Evolutionary conservation across 1,140 invertebrate species (phyloP), one percentile per base, ranked within the genome.

Genomic region (Ectropis grisescens): DNA sequence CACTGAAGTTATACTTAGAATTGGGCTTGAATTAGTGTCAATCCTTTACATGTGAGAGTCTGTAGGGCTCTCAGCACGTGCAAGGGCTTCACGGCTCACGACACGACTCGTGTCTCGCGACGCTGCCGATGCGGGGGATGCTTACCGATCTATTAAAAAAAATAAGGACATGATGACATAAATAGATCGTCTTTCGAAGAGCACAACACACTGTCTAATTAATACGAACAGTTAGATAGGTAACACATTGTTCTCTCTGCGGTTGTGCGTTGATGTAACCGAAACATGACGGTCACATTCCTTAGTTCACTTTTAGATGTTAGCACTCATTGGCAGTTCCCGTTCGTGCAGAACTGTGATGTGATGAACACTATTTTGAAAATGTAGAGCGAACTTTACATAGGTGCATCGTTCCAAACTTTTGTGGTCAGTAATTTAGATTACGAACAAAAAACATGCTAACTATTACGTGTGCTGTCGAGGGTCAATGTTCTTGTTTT

Each of bases 281-380:
- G 61, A 78, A 83, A 81, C 75, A 81, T 75, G 81, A 80, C 69
- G 70, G 67, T 60, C 71, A 69, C 72, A 78, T 81, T 81, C 72
- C 61, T 64, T 9, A 45, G 52, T 55, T 58, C 62, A 58, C 50
- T 52, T 64, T 67, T 72, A 66, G 59, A 67, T 81, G 76, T 81
- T 78, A 71, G 65, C 65, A 43, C 38, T 41, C 45, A 33, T 31
- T 36, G 29, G 37, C 41, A 34, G 37, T 30, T 25, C 43, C 24
- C 11, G 10, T 31, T 13, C 9, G 25, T n/a, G 25, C n/a, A 9
- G 33, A 51, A 32, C 2, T 11, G 14, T 26, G 27, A 10, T 23
- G 6, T 30, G 16, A 19, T 19, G 1, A 23, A 9, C n/a, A 2
- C 22, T 22, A 29, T 13, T 10, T 23, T 8, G 3, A 8, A 19